A percentile compares a stretch with the other conserved stretches of the same genome.
phyloP scores from a whole-genome alignment of 2,113 vertebrate species.

The Rhea americana region DNA sequence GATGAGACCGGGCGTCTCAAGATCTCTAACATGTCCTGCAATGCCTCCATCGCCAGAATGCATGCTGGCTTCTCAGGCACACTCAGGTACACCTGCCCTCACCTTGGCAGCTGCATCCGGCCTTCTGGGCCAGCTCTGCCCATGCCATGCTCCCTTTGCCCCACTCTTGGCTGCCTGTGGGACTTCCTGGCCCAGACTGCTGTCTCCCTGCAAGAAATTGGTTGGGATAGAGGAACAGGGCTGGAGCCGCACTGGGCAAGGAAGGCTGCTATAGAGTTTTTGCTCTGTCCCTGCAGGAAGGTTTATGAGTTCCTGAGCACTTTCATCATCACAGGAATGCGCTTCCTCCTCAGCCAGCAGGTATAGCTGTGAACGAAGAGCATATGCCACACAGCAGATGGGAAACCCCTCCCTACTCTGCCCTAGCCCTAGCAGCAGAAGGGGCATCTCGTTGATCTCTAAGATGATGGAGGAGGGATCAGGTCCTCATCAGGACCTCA shows the following conservation, averaged over 20 bases:
- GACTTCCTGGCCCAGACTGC: background rate
- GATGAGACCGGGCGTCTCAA: conserved; percentile 84
- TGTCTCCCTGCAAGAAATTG: background rate
- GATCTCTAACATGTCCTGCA: conserved; percentile 88
- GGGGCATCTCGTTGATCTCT: too few relatives aligned
- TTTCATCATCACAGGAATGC: conserved; percentile 88
- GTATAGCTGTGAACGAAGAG: conserved; percentile 47
- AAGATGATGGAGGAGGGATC: background rate
- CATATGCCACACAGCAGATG: too few relatives aligned
- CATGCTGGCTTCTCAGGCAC: conserved; percentile 85
- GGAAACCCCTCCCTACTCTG: background rate
- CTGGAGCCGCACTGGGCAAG: background rate
- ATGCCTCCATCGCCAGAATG: conserved; percentile 85
- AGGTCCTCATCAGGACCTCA: background rate
- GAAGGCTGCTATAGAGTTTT: background rate
- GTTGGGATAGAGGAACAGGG: background rate
- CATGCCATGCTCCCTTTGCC: too few relatives aligned
- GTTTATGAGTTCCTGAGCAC: conserved; percentile 86
- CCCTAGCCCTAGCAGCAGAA: background rate
- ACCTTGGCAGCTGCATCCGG: too few relatives aligned
- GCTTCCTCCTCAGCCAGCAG: conserved; percentile 89
- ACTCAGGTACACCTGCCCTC: conserved; percentile 76
- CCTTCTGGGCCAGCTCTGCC: too few relatives aligned
- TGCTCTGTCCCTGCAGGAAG: conserved; percentile 76
- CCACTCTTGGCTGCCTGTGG: background rate